Base-by-base conservation (phyloP, 2,888 invertebrate genomes). In the Villa cingulata region DNA sequence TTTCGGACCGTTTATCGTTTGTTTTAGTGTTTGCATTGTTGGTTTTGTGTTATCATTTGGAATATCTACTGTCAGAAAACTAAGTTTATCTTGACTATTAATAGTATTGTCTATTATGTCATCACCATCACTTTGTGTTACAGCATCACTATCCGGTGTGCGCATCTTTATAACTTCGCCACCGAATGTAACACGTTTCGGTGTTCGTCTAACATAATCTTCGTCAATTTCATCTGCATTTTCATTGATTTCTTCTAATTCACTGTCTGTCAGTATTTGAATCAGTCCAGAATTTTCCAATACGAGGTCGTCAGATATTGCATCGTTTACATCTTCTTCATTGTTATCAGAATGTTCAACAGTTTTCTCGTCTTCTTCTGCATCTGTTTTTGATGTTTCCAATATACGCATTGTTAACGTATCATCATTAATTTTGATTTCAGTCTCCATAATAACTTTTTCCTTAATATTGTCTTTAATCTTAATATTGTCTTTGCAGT, bases 161-260 rank as follows among this genome's bases (percentile, higher is more conserved):
- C 88, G 72, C 66, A 88, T 76, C 71, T 88, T 88, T 4, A 88
- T 81, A 53, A 85, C 76, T 68, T 88, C 88, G n/a, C 88, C 88
- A 5, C 88, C 88, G 56, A 88, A 88, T 43, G 85, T 79, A 10
- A 88, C 88, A 58, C 85, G 76, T 61, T 86, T 77, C 0, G 80
- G 76, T 1, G 78, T 77, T 54, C 76, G 72, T 19, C 79, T 72
- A 32, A 65, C 62, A 59, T 14, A 55, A 17, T 53, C 51, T 36
- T 48, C 51, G 20, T 49, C 46, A 4, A 48, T 37, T n/a, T 40
- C 51, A 23, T 49, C 48, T 3, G 48, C 40, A 18, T 40, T 58
- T 6, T 50, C 41, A 41, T 54, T 58, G 16, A 54, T 72, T 52
- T 79, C 79, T 46, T 77, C 77, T 1, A 76, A 72, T 46, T 78